Evolutionary conservation across 2,113 vertebrate genomes (phyloP), one percentile per base, ranked within the genome.

Genomic region (Aptenodytes forsteri): DNA sequence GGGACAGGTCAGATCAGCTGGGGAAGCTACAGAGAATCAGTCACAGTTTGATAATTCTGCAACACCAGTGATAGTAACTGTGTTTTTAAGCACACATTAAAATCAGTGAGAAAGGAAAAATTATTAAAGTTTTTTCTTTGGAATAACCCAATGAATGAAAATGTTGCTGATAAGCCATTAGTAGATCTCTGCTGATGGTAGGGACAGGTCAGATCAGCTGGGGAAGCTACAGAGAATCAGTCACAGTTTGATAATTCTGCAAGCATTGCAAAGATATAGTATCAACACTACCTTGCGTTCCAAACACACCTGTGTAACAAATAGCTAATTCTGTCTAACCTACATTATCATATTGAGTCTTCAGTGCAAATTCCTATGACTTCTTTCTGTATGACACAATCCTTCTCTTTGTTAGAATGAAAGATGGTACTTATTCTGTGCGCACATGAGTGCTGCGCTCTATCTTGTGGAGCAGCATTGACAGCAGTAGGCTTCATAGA

Each of bases 391-490:
- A 40, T 44, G 27, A 56, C 29, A 49, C 5, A 54, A 36, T 38
- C 3, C 9, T 7, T 32, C 5, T 38, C 3, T 72, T 18, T 55
- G 6, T n/a, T 30, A 16, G 11, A 54, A 82, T 27, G 19, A 71
- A 42, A 38, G 17, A 42, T 2, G 1, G 6, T 30, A 12, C 2
- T 67, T 34, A 6, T 4, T 88, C 40, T 54, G 10, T 34, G 6
- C 17, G 16, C 11, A 16, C 2, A 1, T 3, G 8, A 49, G 30
- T 36, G 18, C 19, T 71, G 5, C 0, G 0, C 25, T 67, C 7
- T 72, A 0, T 17, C 20, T 70, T 69, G 23, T 16, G 25, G 8
- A 56, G 22, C 38, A 52, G 2, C 7, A 5, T 2, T 17, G 42
- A 11, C 26, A 65, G 13, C 25, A 46, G 10, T 8, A 47, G 17